Percentiles rank a stretch among this genome's conserved stretches.
Evolutionary conservation across 1,140 invertebrate species (phyloP).

Genomic region (Elysia chlorotica): DNA sequence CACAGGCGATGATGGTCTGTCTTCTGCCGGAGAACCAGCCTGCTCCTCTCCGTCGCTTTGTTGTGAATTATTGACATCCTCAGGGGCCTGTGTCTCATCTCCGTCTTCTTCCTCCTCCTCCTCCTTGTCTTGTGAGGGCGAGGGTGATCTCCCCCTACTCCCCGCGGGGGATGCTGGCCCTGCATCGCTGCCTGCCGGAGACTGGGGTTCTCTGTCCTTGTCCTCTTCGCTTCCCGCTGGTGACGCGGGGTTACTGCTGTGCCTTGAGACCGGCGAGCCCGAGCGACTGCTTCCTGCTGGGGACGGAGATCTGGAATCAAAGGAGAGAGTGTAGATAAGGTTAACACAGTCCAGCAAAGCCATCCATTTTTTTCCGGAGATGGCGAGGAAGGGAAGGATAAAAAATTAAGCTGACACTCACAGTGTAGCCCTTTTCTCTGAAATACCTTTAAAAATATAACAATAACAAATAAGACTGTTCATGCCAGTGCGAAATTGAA

Average conservation of each 20-base stretch:
- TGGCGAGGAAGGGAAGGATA: neutral
- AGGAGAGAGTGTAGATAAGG: neutral
- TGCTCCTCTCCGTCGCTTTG: too few relatives aligned
- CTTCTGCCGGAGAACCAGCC: too few relatives aligned
- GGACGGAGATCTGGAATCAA: neutral
- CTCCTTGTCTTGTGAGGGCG: neutral
- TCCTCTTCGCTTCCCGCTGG: neutral
- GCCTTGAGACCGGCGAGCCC: neutral
- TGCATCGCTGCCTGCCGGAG: neutral
- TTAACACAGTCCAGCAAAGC: too few relatives aligned
- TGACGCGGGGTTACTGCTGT: neutral
- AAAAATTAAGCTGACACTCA: neutral
- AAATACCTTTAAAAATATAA: too few relatives aligned
- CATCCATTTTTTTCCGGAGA: too few relatives aligned
- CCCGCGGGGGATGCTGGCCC: neutral
- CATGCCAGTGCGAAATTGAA: too few relatives aligned
- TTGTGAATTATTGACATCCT: too few relatives aligned
- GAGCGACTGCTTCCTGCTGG: neutral
- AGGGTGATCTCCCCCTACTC: neutral
- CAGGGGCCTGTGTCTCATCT: neutral
- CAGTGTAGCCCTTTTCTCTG: neutral
- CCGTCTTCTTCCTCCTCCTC: neutral
- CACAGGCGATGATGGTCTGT: neutral
- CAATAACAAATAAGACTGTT: too few relatives aligned
- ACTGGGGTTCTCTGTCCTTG: neutral